A percentile compares a stretch with the other conserved stretches of the same genome.
Evolutionary conservation across 2,888 invertebrate genomes (phyloP).

Genomic region (Andrena dorsata): DNA sequence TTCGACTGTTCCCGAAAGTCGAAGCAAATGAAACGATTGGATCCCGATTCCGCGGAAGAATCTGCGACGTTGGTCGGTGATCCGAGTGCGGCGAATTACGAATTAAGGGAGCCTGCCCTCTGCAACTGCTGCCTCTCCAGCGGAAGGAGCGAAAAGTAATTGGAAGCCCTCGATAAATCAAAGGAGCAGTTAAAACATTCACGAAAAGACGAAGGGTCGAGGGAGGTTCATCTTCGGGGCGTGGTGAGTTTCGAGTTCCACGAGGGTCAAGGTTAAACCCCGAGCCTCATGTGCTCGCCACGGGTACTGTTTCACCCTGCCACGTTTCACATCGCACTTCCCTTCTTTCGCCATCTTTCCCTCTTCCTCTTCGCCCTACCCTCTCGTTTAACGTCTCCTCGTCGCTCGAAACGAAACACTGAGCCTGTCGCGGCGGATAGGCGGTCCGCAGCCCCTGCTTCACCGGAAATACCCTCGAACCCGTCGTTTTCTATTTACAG

Average conservation of each 20-base stretch:
- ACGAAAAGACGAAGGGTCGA: slow-evolving; percentile 29
- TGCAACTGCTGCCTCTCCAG: not conserved
- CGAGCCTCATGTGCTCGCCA: slow-evolving; percentile 60
- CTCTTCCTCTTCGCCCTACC: not conserved
- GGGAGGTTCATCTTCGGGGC: slow-evolving; percentile 62
- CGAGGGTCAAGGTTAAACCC: slow-evolving; percentile 73
- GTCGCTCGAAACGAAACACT: slow-evolving; percentile 3
- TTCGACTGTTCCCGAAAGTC: not conserved
- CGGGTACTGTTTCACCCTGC: slow-evolving; percentile 38
- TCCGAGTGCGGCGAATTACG: not conserved
- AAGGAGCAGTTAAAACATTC: slow-evolving; percentile 39
- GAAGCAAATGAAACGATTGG: not conserved
- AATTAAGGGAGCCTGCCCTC: not conserved
- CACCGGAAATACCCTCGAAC: slow-evolving; percentile 30
- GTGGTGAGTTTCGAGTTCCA: slow-evolving; percentile 61
- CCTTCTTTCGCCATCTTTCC: not conserved
- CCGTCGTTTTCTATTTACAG: slow-evolving; percentile 65
- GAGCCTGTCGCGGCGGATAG: slow-evolving; percentile 31
- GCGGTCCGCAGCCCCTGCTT: slow-evolving; percentile 5
- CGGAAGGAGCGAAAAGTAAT: slow-evolving; percentile 12
- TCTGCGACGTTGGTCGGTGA: not conserved
- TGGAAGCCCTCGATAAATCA: slow-evolving; percentile 15
- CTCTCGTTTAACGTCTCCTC: slow-evolving; percentile 8
- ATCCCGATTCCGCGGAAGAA: not conserved
- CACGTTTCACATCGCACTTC: slow-evolving; percentile 6